Evolutionary conservation across 2,797 vertebrate genomes (phyloP).

Genomic region (Silurus lanzhouensis): DNA sequence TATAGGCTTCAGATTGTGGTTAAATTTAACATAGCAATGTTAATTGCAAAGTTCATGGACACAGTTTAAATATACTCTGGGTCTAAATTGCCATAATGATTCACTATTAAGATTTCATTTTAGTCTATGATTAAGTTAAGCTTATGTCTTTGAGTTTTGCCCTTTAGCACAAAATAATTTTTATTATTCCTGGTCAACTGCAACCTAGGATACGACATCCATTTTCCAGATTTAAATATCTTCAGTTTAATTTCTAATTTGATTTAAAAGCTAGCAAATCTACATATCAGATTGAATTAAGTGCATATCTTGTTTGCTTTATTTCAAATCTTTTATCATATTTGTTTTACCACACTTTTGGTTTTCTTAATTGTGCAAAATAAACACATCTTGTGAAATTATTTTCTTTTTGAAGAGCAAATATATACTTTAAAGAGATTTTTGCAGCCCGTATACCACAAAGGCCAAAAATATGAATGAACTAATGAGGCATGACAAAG

Average conservation of each 20-base stretch:
- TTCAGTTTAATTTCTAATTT: background rate
- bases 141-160: background rate
- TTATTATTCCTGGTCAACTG: too few species aligned
- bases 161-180: background rate
- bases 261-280: background rate
- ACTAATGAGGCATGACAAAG: conserved; percentile 12
- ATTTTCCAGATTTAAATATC: background rate
- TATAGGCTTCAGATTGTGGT: conserved; percentile 23
- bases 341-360: background rate
- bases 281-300: conserved; percentile 10
- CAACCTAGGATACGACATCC: background rate
- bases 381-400: background rate
- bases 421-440: conserved; percentile 9
- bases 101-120: background rate
- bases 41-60: conserved; percentile 12
- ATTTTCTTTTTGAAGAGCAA: background rate
- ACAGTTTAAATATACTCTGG: background rate
- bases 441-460: conserved; percentile 17
- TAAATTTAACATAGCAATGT: conserved; percentile 18
- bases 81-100: conserved; percentile 12
- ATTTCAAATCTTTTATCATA: background rate
- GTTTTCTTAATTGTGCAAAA: conserved; percentile 11
- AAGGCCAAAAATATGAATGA: conserved; percentile 24
- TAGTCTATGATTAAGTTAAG: background rate
- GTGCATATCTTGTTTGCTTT: conserved; percentile 15